Base-by-base conservation (phyloP, 2,888 invertebrate species). In the Mylabris sibirica region DNA sequence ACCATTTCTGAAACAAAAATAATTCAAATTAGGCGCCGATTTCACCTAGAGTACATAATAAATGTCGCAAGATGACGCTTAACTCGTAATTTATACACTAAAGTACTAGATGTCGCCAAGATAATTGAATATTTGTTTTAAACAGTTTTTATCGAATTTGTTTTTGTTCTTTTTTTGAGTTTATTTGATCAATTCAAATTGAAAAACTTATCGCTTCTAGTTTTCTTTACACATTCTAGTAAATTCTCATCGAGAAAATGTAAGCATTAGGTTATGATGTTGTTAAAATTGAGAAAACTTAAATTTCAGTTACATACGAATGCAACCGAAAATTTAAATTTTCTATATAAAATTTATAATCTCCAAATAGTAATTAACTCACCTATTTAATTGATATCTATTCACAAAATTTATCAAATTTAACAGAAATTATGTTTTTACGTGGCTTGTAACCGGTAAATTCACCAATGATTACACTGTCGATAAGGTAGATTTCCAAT, bases 1-100 rank as follows among this genome's bases (percentile, higher is more conserved):
- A 99, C 96, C 98, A 98, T 98, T 79, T 57, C 57, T 57, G 57
- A 6, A 57, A 57, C 12, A 6, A 26, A 6, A 26, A 26, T 5
- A 57, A 26, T 24, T 57, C 57, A 57, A 57, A 57, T 57, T 57
- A 24, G 24, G 12, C 22, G 57, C 49, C 9, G 0, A 20, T 49
- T 53, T 3, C 14, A n/a, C 3, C 2, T n/a, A n/a, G 3, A 41
- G n/a, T 49, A 9, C 6, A 11, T 38, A n/a, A 9, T 11, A 49
- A 9, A 5, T 3, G 6, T 5, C n/a, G 9, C 20, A 49, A 49
- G 53, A 12, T 53, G 53, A 1, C 53, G 3, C 1, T 49, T 34
- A 14, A n/a, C 12, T 11, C n/a, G 6, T 17, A n/a, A 17, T 17
- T 17, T 44, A 6, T 17, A 44, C 17, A 3, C 1, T 12, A 38